These are phyloP conservation scores for Phoeniculus purpureus DNA, from an alignment of 2,797 vertebrate species.

Conservation along the genomic window DNA sequence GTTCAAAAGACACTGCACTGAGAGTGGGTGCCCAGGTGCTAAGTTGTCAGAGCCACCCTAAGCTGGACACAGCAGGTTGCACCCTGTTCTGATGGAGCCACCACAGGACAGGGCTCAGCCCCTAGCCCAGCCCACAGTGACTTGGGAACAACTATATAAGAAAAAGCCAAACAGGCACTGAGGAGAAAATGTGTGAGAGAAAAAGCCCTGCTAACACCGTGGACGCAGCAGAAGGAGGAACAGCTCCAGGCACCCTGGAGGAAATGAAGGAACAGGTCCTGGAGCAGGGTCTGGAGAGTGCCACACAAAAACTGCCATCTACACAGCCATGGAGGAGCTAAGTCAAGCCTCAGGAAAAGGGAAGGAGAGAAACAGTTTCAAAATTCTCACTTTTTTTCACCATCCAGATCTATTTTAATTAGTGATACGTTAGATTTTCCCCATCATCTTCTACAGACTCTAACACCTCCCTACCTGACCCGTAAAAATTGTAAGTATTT, in stretches of 20 bases:
- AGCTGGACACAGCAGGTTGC: rapidly evolving
- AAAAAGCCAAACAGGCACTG: neutral
- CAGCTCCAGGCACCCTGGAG: neutral
- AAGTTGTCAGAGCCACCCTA: neutral
- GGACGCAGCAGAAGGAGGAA: neutral
- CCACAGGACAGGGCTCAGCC: neutral
- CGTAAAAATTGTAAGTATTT: neutral
- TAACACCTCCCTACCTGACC: neutral
- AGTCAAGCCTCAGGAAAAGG: neutral
- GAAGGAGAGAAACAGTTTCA: neutral
- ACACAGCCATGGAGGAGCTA: neutral
- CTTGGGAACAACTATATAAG: rapidly evolving
- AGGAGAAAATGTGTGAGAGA: rapidly evolving
- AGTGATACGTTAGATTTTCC: neutral
- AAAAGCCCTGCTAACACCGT: neutral
- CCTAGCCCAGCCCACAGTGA: neutral
- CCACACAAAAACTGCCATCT: neutral
- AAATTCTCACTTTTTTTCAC: neutral
- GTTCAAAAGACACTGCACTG: neutral
- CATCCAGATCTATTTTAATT: neutral
- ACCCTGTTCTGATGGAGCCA: rapidly evolving
- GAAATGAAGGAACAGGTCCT: too few species aligned
- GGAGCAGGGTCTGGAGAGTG: too few species aligned
- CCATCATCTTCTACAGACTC: neutral
- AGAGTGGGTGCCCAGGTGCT: rapidly evolving